These are phyloP conservation scores for Drosophila subquinaria DNA, from an alignment of 2,888 invertebrate genomes.

Conservation along the genomic window DNA sequence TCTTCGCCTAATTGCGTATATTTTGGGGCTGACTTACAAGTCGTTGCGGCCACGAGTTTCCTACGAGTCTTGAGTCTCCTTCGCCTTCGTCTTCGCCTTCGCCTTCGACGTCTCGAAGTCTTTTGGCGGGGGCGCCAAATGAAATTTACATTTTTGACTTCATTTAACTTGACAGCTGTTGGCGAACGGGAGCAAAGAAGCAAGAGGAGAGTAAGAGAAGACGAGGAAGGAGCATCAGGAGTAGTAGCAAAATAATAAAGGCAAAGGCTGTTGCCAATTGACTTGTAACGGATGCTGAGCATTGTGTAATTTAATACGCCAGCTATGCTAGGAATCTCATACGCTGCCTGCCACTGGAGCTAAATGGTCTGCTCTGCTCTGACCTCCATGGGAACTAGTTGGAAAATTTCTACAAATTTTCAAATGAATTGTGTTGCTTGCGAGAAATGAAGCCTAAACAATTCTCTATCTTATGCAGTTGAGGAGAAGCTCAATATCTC, in stretches of 20 bases:
- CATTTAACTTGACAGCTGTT: conserved; percentile 73
- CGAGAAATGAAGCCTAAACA: too few species aligned
- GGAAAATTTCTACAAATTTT: neutral
- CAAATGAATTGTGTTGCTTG: neutral
- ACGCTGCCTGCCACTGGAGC: neutral
- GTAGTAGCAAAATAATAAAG: neutral
- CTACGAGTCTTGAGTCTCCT: conserved; percentile 23
- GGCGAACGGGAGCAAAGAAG: neutral
- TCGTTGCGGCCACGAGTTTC: conserved; percentile 51
- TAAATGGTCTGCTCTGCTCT: neutral
- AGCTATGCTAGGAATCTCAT: conserved; percentile 24
- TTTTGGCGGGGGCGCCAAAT: conserved; percentile 53
- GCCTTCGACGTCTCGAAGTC: conserved; percentile 10
- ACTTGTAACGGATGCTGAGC: conserved; percentile 62
- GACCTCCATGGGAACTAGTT: neutral
- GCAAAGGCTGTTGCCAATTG: conserved; percentile 57
- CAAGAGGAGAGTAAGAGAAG: neutral
- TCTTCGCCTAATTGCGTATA: conserved; percentile 62
- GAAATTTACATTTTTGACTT: conserved; percentile 80
- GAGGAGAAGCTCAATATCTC: too few species aligned
- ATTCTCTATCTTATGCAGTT: too few species aligned
- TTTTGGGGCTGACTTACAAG: conserved; percentile 58
- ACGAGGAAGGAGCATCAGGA: neutral
- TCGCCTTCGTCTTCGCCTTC: neutral
- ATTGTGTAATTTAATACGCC: conserved; percentile 56